Evolutionary conservation across 2,113 vertebrate species (phyloP).

Genomic region (Prionailurus viverrinus): DNA sequence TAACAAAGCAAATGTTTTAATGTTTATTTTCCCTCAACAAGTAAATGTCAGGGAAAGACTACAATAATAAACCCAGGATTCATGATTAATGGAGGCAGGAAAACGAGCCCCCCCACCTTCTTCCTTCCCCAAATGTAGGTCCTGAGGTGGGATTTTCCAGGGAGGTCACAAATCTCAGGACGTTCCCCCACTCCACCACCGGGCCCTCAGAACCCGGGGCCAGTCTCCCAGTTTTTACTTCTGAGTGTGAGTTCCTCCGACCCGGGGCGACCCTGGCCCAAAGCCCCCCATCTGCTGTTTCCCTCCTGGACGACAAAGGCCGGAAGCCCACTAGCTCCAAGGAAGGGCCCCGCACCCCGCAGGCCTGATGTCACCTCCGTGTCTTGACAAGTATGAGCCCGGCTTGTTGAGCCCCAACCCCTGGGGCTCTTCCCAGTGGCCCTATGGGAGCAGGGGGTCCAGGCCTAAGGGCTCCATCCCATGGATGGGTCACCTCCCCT

Average conservation of each 20-base stretch:
- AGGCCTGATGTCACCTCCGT: neutral
- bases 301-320: rapidly evolving
- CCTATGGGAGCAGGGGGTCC: rapidly evolving
- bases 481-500: neutral
- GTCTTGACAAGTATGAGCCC: neutral
- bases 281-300: too few relatives aligned
- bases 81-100: neutral
- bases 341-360: neutral
- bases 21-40: slow-evolving; percentile 60
- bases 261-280: neutral
- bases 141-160: neutral
- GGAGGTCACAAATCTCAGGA: neutral
- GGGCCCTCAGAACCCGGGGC: neutral
- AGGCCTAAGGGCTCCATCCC: rapidly evolving
- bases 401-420: rapidly evolving
- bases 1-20: slow-evolving; percentile 50
- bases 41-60: slow-evolving; percentile 28
- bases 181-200: rapidly evolving
- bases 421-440: neutral
- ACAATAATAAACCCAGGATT: neutral
- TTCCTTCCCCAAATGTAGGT: too few relatives aligned
- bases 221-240: neutral
- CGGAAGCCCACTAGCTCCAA: neutral
- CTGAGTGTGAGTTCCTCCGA: too few relatives aligned
- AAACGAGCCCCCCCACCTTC: too few relatives aligned